Evolutionary conservation across 2,113 vertebrate species (phyloP).

Genomic region (Lophochroa leadbeateri): DNA sequence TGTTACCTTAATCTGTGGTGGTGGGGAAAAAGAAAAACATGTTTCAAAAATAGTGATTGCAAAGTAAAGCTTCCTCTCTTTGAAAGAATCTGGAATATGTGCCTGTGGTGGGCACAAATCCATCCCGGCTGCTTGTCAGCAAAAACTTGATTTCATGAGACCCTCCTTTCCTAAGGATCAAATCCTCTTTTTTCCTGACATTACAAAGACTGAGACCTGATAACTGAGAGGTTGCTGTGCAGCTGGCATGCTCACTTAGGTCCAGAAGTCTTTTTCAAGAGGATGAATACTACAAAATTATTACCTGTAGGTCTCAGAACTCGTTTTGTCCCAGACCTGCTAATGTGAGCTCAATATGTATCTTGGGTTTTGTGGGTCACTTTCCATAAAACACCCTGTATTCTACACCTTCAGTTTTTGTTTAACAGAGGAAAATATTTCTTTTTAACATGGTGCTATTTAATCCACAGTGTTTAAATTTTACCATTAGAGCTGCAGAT

Average conservation of each 20-base stretch:
- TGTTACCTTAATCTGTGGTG: background rate
- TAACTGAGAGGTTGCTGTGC: background rate
- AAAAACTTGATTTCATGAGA: background rate
- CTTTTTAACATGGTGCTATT: background rate
- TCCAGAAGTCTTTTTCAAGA: background rate
- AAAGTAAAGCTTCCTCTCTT: background rate
- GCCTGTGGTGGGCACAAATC: rapidly evolving
- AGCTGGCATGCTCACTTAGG: background rate
- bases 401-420: background rate
- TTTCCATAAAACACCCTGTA: background rate
- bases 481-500: background rate
- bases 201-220: background rate
- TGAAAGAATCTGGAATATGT: background rate
- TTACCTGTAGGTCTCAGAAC: background rate
- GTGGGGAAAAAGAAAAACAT: rapidly evolving
- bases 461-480: background rate
- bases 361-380: background rate
- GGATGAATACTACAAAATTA: background rate
- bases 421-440: background rate
- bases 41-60: background rate
- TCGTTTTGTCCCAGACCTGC: background rate
- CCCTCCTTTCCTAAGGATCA: background rate
- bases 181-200: background rate
- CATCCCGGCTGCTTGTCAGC: background rate
- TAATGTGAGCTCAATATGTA: background rate